Evolutionary conservation across 2,113 vertebrate genomes (phyloP).

Genomic region (Nanorana parkeri): DNA sequence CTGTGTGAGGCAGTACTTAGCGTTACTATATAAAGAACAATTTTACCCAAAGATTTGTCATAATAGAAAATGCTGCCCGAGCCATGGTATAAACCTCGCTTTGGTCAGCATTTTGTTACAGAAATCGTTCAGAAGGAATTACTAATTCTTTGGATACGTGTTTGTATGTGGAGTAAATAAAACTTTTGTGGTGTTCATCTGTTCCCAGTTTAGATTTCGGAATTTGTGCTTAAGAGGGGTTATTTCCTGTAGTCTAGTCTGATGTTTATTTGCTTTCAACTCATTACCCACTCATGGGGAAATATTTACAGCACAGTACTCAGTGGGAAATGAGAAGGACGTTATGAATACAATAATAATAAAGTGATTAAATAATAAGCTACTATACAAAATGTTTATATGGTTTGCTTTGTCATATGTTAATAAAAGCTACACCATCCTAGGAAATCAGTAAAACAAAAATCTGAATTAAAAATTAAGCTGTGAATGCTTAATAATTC

Average conservation of each 20-base stretch:
- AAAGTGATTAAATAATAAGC: not conserved
- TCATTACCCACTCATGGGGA: not conserved
- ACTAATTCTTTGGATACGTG: not conserved
- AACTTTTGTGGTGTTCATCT: not conserved
- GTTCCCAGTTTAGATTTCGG: conserved; percentile 16
- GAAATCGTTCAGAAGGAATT: not conserved
- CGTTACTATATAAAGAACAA: no score
- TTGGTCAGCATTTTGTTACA: conserved; percentile 1
- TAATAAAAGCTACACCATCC: no score
- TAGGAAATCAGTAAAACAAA: no score
- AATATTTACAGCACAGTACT: not conserved
- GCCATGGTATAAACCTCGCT: not conserved
- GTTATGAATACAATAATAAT: not conserved
- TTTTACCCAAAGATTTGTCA: no score
- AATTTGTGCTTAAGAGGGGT: conserved; percentile 21
- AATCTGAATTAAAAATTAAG: no score
- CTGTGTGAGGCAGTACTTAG: no score
- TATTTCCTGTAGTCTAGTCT: conserved; percentile 40
- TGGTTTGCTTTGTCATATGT: not conserved
- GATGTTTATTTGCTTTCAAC: conserved; percentile 22
- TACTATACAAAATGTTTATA: not conserved
- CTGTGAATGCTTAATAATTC: no score
- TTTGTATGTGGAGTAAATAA: not conserved
- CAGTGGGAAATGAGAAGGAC: not conserved
- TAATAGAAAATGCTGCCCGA: not conserved